Conservation (phyloP, 2,888 invertebrate genomes). For the Ypsolopha scabrella region DNA sequence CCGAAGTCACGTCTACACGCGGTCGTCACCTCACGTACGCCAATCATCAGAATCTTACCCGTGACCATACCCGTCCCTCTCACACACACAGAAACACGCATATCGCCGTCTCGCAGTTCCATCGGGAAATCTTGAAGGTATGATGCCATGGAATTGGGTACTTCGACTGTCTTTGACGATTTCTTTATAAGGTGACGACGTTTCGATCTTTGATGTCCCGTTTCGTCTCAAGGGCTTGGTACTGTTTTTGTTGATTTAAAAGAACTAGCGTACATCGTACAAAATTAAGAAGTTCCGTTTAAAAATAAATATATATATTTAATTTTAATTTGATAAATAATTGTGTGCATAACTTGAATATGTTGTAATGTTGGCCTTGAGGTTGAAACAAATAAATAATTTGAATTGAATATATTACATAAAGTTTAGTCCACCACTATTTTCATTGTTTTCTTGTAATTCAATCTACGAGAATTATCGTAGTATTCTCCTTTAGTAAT, state of each 20-base stretch:
- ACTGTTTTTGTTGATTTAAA: no score
- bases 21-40: constrained; percentile 61
- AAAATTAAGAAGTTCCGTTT: neutral
- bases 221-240: neutral
- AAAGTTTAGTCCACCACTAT: no score
- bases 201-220: constrained; percentile 19
- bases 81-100: constrained; percentile 10
- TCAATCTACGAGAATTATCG: no score
- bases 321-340: no score
- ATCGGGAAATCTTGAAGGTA: constrained; percentile 63
- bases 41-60: constrained; percentile 62
- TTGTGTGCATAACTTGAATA: no score
- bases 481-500: no score
- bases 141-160: constrained; percentile 49
- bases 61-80: constrained; percentile 49
- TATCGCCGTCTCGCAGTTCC: constrained; percentile 33
- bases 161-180: constrained; percentile 39
- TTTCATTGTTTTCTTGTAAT: no score
- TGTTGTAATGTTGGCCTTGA: no score
- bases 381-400: no score
- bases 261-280: no score
- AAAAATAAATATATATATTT: no score
- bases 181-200: constrained; percentile 52
- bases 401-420: no score
- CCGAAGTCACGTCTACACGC: constrained; percentile 58